A percentile compares a stretch with the other conserved stretches of the same genome.
These are phyloP conservation scores for Steinernema feltiae DNA, from an alignment of 1,140 invertebrate species.

Conservation along the genomic window DNA sequence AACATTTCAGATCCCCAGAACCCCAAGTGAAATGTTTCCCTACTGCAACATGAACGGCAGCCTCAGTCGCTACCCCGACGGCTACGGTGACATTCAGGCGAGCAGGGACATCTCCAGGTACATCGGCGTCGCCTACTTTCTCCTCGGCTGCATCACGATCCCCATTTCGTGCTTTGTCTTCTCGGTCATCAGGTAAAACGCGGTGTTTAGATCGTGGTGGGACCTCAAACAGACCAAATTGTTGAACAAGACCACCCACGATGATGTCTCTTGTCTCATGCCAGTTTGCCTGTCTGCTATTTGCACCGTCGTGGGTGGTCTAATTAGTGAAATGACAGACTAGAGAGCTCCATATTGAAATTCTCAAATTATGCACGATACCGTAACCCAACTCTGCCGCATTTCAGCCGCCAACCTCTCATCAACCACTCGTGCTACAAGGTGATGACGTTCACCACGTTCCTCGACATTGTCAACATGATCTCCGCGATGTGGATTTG, in stretches of 20 bases:
- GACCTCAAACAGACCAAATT: too few relatives aligned
- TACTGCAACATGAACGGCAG: background rate
- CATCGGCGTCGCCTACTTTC: background rate
- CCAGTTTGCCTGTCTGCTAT: too few relatives aligned
- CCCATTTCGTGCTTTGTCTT: slow-evolving; percentile 4
- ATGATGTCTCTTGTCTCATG: too few relatives aligned
- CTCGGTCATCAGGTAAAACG: background rate
- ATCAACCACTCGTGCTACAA: slow-evolving; percentile 7
- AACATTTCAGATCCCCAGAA: too few relatives aligned
- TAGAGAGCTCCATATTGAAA: too few relatives aligned
- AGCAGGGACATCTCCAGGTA: background rate
- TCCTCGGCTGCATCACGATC: background rate
- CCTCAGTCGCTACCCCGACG: background rate
- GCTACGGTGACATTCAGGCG: background rate
- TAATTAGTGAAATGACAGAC: too few relatives aligned
- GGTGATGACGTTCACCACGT: background rate
- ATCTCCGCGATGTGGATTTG: background rate
- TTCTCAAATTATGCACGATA: too few relatives aligned
- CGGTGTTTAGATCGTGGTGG: too few relatives aligned
- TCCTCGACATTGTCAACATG: slow-evolving; percentile 9
- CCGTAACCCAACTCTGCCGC: too few relatives aligned
- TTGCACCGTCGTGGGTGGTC: too few relatives aligned
- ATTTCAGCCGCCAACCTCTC: background rate
- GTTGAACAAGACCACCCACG: too few relatives aligned
- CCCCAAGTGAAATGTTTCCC: background rate